Evolutionary conservation across 2,797 vertebrate genomes (phyloP).

Genomic region (Danio kyathit): DNA sequence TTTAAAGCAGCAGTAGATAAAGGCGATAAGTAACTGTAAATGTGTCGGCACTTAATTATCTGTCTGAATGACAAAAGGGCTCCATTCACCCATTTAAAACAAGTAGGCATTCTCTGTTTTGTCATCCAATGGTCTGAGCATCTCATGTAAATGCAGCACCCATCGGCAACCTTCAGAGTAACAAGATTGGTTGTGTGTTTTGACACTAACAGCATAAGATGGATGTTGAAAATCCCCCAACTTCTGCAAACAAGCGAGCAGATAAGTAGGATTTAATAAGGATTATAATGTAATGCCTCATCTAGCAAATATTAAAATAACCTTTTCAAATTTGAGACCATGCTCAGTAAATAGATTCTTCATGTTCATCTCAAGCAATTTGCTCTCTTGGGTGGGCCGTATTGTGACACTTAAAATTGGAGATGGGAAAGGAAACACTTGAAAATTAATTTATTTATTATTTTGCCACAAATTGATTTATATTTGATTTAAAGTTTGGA

Average conservation of each 20-base stretch:
- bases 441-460: not conserved
- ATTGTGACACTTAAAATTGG: slow-evolving; percentile 9
- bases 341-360: slow-evolving; percentile 25
- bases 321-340: slow-evolving; percentile 18
- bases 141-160: slow-evolving; percentile 10
- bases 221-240: slow-evolving; percentile 24
- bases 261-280: slow-evolving; percentile 28
- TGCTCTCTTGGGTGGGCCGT: not conserved
- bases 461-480: not conserved
- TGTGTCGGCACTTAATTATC: slow-evolving; percentile 2
- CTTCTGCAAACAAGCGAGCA: slow-evolving; percentile 19
- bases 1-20: not conserved
- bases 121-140: not conserved
- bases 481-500: not conserved
- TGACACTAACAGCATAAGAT: slow-evolving; percentile 18
- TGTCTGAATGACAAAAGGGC: slow-evolving; percentile 6
- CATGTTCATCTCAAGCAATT: not conserved
- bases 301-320: slow-evolving; percentile 44
- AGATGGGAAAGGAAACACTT: slow-evolving; percentile 4
- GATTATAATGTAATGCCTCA: slow-evolving; percentile 45
- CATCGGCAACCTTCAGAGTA: not conserved
- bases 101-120: not conserved
- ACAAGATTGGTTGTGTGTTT: slow-evolving; percentile 22
- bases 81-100: not conserved
- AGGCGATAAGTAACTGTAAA: slow-evolving; percentile 11